Conservation (phyloP, 2,797 vertebrate species). For the Cossypha polioptera region DNA sequence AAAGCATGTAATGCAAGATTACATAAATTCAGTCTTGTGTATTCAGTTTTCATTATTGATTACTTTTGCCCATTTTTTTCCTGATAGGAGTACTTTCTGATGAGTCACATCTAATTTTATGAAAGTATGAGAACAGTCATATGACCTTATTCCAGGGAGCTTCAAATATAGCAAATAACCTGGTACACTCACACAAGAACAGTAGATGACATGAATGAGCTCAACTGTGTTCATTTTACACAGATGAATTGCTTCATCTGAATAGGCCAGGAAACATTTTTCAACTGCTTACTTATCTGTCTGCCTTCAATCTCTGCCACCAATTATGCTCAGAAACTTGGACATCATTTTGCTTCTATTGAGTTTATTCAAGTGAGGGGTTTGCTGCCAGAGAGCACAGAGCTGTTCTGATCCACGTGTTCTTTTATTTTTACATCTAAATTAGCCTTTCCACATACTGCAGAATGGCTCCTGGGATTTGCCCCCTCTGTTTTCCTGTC, state of each 20-base stretch:
- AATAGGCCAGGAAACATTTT: neutral
- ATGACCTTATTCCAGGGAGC: neutral
- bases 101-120: slow-evolving; percentile 11
- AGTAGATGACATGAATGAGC: neutral
- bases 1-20: neutral
- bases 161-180: neutral
- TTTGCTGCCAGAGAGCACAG: neutral
- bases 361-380: neutral
- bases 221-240: neutral
- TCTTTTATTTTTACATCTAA: neutral
- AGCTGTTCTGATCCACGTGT: neutral
- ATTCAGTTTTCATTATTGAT: slow-evolving; percentile 2
- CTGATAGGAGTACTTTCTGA: neutral
- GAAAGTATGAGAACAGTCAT: neutral
- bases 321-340: neutral
- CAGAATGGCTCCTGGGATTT: neutral
- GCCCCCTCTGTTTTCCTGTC: neutral
- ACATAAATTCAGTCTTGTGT: neutral
- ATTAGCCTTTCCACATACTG: neutral
- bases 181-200: neutral
- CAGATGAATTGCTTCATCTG: neutral
- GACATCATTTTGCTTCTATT: neutral
- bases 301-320: neutral
- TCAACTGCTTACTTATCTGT: neutral
- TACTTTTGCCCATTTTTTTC: neutral